Evolutionary conservation across 2,797 vertebrate genomes (phyloP), one percentile per base, ranked within the genome.

Genomic region (Myripristis murdjan): DNA sequence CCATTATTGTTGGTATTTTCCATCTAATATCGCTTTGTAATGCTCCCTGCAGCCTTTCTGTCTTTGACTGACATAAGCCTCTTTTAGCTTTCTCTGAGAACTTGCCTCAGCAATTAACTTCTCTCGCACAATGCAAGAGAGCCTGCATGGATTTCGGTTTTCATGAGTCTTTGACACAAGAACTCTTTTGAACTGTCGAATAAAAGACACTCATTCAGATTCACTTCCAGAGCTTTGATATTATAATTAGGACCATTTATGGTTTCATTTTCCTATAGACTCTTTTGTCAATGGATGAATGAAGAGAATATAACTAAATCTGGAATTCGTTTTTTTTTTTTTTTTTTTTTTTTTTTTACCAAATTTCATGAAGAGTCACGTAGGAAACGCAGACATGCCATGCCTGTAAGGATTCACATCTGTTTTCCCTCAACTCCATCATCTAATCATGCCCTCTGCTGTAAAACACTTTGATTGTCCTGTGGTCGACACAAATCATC

Each of bases 61-160:
- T 18, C 33, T 65, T 65, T 82, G 48, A 70, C 10, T 68, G 41
- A 62, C 55, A 68, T 24, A 23, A 16, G 10, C 39, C n/a, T 51
- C 59, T 54, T 60, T 23, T 15, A 43, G 14, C 10, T 70, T 5
- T 54, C 14, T 23, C 5, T 4, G 5, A 63, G 11, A 65, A 43
- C 69, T 59, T 58, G 20, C 31, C 44, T 2, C n/a, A 39, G 20
- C 39, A 49, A 24, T 75, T 15, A 11, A 8, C 23, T 43, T 46
- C 57, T 39, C 31, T 63, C 39, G 16, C 51, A 39, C 41, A 2
- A 47, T 22, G 14, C 16, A 14, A 14, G 51, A 9, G 18, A 9
- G 41, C 41, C 2, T n/a, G 41, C 14, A 5, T 15, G 41, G 5
- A 43, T 16, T n/a, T 43, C 41, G n/a, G 5, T 48, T 48, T 7